phyloP scores from a whole-genome alignment of 2,113 vertebrate species.

The Nesogale talazaci region DNA sequence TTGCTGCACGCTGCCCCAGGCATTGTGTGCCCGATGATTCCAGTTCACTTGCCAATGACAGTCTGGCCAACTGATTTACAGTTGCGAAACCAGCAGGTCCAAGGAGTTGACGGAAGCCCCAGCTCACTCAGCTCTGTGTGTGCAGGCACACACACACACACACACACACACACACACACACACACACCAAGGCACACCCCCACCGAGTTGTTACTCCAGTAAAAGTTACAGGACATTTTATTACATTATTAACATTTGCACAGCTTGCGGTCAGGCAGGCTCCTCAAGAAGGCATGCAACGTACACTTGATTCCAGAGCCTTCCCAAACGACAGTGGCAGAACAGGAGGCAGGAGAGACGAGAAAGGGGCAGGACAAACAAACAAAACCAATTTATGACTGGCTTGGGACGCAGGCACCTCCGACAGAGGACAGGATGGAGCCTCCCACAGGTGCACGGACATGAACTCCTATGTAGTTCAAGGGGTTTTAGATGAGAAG shows the following conservation, averaged over 20 bases:
- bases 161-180: not conserved
- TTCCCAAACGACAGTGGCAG: not conserved
- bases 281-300: not conserved
- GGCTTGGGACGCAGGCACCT: not conserved
- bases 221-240: slow-evolving; percentile 26
- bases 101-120: slow-evolving; percentile 52
- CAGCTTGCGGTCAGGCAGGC: not conserved
- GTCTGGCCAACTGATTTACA: slow-evolving; percentile 60
- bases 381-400: not conserved
- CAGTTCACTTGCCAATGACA: slow-evolving; percentile 56
- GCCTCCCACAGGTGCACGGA: fast-evolving
- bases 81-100: slow-evolving; percentile 46
- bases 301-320: not conserved
- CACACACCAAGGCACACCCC: not conserved
- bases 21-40: slow-evolving; percentile 59
- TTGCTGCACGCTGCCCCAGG: slow-evolving; percentile 7
- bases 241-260: not conserved
- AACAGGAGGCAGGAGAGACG: slow-evolving; percentile 4
- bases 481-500: not conserved
- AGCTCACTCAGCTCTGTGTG: not conserved
- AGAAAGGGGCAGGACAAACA: not conserved
- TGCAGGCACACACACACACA: not conserved
- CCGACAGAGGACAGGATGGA: not conserved
- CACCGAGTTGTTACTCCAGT: not conserved
- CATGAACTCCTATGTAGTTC: not conserved